Percentiles rank a stretch among this genome's conserved stretches.
Evolutionary conservation across 64 coral and sea anemone genomes (phyloP).

Genomic region (Exaiptasia diaphana): DNA sequence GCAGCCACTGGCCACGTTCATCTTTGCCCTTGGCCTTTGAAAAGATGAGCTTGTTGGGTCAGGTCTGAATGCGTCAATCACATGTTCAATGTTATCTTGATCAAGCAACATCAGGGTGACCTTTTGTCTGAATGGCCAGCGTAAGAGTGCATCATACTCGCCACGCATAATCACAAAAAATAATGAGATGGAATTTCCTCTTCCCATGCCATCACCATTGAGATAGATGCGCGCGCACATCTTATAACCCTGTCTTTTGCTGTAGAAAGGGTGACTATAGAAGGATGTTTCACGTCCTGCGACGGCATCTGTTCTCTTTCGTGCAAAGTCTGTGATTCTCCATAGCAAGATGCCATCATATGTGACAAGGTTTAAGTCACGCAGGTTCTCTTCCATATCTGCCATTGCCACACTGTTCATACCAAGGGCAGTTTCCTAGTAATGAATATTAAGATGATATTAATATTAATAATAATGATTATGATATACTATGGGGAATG

Average conservation of each 20-base stretch:
- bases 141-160: constrained; percentile 48
- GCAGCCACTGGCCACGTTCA: constrained; percentile 63
- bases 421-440: not conserved
- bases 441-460: not conserved
- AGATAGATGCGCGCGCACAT: constrained; percentile 57
- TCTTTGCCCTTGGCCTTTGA: constrained; percentile 40
- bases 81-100: constrained; percentile 53
- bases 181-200: constrained; percentile 23
- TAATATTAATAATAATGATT: no score
- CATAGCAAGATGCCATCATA: constrained; percentile 47
- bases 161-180: constrained; percentile 65
- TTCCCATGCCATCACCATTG: constrained; percentile 57
- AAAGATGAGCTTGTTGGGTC: constrained; percentile 53
- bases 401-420: constrained; percentile 19
- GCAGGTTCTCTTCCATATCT: constrained; percentile 6
- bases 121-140: constrained; percentile 72
- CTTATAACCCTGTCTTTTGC: constrained; percentile 44
- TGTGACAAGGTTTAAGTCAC: not conserved
- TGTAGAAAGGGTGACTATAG: constrained; percentile 52
- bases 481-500: not conserved
- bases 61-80: constrained; percentile 57
- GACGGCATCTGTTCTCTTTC: constrained; percentile 19
- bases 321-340: constrained; percentile 47
- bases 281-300: constrained; percentile 27
- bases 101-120: constrained; percentile 58